A percentile compares a stretch with the other conserved stretches of the same genome.
These are phyloP conservation scores for Antheraea assamensis DNA, from an alignment of 2,888 invertebrate species.

Conservation along the genomic window DNA sequence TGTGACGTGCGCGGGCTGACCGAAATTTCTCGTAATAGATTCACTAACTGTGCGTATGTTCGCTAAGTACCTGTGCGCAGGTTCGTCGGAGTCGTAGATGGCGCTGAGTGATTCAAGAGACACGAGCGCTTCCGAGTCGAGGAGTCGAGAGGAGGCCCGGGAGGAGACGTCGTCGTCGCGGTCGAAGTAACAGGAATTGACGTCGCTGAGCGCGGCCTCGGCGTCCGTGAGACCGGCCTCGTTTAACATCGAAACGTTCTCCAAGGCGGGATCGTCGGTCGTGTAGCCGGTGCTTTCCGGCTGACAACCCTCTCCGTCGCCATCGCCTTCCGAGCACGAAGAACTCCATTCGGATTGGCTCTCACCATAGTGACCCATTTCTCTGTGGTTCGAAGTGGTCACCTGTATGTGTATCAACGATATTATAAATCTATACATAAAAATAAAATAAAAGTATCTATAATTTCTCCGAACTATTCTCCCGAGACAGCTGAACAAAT, in stretches of 20 bases:
- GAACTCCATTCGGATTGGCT: constrained; percentile 93
- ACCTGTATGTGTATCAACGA: constrained; percentile 45
- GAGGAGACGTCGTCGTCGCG: constrained; percentile 90
- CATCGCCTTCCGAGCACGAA: constrained; percentile 81
- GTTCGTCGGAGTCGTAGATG: constrained; percentile 89
- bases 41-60: constrained; percentile 89
- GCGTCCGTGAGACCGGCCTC: constrained; percentile 94
- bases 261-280: constrained; percentile 93
- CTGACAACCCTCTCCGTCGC: constrained; percentile 74
- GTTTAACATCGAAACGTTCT: constrained; percentile 92
- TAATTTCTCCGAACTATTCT: too few relatives aligned
- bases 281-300: constrained; percentile 91
- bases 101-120: constrained; percentile 91
- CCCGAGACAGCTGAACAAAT: too few relatives aligned
- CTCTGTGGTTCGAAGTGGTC: constrained; percentile 67
- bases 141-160: constrained; percentile 90
- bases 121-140: constrained; percentile 89
- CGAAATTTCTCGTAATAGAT: constrained; percentile 89
- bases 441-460: not conserved
- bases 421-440: not conserved
- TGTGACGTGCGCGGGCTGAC: constrained; percentile 85
- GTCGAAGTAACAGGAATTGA: constrained; percentile 91
- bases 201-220: constrained; percentile 93
- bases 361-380: constrained; percentile 79
- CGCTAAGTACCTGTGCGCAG: constrained; percentile 85